Base-by-base conservation (phyloP, 2,797 vertebrate genomes). In the Micropoecilia bifurca region DNA sequence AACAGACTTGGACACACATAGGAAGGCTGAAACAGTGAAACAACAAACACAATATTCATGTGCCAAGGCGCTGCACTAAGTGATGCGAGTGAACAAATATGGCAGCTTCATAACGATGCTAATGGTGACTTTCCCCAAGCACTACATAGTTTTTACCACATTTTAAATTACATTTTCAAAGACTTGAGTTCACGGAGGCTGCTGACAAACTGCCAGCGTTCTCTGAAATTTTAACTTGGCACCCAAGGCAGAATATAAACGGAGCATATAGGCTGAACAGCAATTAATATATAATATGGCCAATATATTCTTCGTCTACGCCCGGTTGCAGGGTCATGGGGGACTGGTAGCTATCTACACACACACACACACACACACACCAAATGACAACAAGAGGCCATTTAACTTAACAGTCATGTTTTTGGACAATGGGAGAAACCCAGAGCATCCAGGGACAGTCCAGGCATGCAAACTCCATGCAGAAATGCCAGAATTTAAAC, bases 61-160 rank as follows among this genome's bases (percentile, higher is more conserved):
- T 75, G 61, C 78, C 0, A 6, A 75, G 69, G 73, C 75, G 73
- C 75, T 80, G 84, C 71, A 75, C 73, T 55, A 77, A 87, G 61
- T 85, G 80, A 78, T 41, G 46, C 46, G 78, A 88, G 84, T 77
- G 78, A 84, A 77, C 46, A 86, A 90, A 88, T 66, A 75, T 46
- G 63, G 76, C 30, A 53, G 81, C 61, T 77, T 74, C 55, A 83
- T 79, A 86, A 77, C 75, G 82, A 80, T 81, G 78, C 14, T 78
- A 83, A 90, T 80, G 68, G 71, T 50, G 73, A 63, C 77, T 84
- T 85, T 8, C 55, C 61, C 66, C 16, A 76, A 84, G 73, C 68
- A 71, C 48, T 0, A 75, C 33, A 71, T 45, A 71, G 76, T 81
- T 84, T 84, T 82, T 36, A 63, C 20, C 16, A 71, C 43, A 81